Evolutionary conservation across 2,113 vertebrate species (phyloP).

Genomic region (Hepsetus odoe): DNA sequence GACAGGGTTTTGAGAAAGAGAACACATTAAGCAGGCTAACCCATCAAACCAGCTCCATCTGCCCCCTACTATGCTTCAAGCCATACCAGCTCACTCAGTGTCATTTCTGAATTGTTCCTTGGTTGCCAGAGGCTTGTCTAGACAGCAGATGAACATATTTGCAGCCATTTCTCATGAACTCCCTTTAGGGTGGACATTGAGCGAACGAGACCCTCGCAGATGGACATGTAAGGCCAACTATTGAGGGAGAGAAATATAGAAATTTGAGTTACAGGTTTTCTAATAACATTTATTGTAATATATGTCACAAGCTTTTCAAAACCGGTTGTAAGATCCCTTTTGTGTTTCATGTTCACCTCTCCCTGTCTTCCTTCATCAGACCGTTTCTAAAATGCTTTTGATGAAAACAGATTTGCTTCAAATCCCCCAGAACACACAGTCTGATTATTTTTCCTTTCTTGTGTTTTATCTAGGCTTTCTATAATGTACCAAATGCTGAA

Average conservation of each 20-base stretch:
- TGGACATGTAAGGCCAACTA: background rate
- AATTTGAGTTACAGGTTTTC: background rate
- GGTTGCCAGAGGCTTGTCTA: conserved; percentile 45
- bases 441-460: conserved; percentile 60
- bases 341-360: background rate
- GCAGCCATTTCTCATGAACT: conserved; percentile 41
- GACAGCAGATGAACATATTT: conserved; percentile 10
- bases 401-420: conserved; percentile 68
- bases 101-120: background rate
- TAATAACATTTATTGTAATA: background rate
- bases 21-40: conserved; percentile 15
- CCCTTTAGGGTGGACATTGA: conserved; percentile 23
- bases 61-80: background rate
- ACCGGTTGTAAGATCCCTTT: background rate
- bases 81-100: background rate
- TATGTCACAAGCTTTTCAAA: background rate
- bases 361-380: conserved; percentile 5
- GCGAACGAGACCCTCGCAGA: background rate
- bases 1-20: conserved; percentile 12
- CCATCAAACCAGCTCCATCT: background rate
- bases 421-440: conserved; percentile 69
- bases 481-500: background rate
- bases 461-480: conserved; percentile 39
- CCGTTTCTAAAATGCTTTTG: conserved; percentile 62
- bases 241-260: background rate